These are phyloP conservation scores for Agrilus mali DNA, from an alignment of 2,888 invertebrate genomes.

Conservation along the genomic window DNA sequence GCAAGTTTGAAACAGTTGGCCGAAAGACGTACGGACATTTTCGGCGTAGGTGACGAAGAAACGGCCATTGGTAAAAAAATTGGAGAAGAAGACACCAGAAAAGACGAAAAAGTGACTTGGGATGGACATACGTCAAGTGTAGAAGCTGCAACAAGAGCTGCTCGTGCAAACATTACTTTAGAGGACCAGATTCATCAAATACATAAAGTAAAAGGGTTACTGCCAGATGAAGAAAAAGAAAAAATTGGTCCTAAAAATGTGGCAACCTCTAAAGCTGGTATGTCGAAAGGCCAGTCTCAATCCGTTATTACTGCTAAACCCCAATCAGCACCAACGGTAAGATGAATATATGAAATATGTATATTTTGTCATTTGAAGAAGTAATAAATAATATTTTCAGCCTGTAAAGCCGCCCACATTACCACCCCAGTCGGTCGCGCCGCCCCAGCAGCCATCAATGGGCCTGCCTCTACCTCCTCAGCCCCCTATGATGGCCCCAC, in stretches of 20 bases:
- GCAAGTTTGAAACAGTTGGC: slow-evolving; percentile 91
- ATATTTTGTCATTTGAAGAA: background rate
- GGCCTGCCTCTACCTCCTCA: slow-evolving; percentile 29
- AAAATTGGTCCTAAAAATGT: slow-evolving; percentile 90
- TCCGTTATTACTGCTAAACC: slow-evolving; percentile 34
- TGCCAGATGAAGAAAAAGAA: slow-evolving; percentile 93
- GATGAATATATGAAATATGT: background rate
- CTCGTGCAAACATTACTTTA: slow-evolving; percentile 86
- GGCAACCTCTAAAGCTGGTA: slow-evolving; percentile 25
- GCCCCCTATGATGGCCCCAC: slow-evolving; percentile 36
- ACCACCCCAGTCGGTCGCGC: slow-evolving; percentile 33
- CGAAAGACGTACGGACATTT: slow-evolving; percentile 98
- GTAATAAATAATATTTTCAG: slow-evolving; percentile 7
- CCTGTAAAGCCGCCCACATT: slow-evolving; percentile 35
- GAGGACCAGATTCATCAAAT: slow-evolving; percentile 97
- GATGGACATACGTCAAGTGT: slow-evolving; percentile 96
- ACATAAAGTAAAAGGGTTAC: slow-evolving; percentile 83
- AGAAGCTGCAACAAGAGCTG: slow-evolving; percentile 88
- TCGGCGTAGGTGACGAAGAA: slow-evolving; percentile 97
- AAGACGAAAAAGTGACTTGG: slow-evolving; percentile 92
- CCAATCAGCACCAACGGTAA: slow-evolving; percentile 17
- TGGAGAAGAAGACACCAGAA: slow-evolving; percentile 70
- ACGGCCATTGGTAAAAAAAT: slow-evolving; percentile 98
- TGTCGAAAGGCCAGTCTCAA: slow-evolving; percentile 21
- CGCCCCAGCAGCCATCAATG: slow-evolving; percentile 18